Evolutionary conservation across 1,140 invertebrate genomes (phyloP).

Genomic region (Babylonia areolata): DNA sequence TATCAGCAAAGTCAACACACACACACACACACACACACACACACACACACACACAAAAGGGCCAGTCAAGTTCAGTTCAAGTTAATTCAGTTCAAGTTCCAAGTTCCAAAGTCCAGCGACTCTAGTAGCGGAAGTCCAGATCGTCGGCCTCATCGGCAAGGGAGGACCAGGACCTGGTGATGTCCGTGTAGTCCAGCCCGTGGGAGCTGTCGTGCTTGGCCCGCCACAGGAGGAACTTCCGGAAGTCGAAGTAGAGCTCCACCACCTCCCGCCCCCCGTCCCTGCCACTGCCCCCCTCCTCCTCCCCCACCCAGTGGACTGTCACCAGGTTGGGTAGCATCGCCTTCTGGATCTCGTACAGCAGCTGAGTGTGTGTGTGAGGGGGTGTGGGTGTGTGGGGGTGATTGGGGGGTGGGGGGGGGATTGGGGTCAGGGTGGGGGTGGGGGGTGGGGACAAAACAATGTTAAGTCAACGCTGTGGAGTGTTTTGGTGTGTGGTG

Average conservation of each 20-base stretch:
- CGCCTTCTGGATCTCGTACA: conserved; percentile 26
- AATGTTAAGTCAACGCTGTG: too few species aligned
- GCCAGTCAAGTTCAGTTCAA: background rate
- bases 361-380: too few species aligned
- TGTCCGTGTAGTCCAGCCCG: conserved; percentile 17
- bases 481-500: too few species aligned
- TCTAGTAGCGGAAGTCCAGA: background rate
- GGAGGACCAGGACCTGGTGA: conserved; percentile 32
- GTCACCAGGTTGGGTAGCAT: conserved; percentile 20
- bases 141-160: conserved; percentile 34
- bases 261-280: background rate
- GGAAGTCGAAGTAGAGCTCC: conserved; percentile 32
- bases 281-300: too few species aligned
- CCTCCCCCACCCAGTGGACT: background rate
- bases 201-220: conserved; percentile 25
- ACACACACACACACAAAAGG: background rate
- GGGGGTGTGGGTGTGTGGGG: too few species aligned
- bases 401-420: too few species aligned
- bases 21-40: background rate
- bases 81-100: background rate
- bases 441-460: too few species aligned
- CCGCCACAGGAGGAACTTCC: conserved; percentile 35
- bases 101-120: background rate
- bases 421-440: too few species aligned
- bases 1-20: too few species aligned